Evolutionary conservation across 2,113 vertebrate species (phyloP), one percentile per base, ranked within the genome.

Genomic region (Nothobranchius furzeri): DNA sequence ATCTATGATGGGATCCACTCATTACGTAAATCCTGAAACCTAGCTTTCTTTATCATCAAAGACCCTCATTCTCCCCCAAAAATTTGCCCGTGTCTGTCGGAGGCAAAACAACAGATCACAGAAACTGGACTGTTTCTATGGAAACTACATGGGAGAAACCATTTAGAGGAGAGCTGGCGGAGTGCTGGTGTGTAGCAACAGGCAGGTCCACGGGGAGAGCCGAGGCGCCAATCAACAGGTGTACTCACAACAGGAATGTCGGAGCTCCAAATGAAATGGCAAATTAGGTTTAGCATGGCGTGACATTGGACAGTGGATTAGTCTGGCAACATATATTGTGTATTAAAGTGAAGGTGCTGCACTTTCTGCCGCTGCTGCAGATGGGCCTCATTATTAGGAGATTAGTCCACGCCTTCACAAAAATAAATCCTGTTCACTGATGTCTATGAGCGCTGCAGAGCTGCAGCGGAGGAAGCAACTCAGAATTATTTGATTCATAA

Each of bases 121-220:
- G 87, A 88, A 87, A 91, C 82, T 83, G 83, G 85, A 85, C 78
- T 74, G 89, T 92, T 92, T 86, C 90, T 85, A 92, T 90, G 90
- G 91, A 87, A 92, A 92, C 91, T 83, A 83, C 80, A 85, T 45
- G 73, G 86, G 74, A 88, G 85, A 84, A 82, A 88, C 87, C 85
- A 88, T 87, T 89, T 84, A 64, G 60, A 60, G 64, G 63, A 80
- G 81, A 71, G 62, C 37, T 13, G 75, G 75, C 52, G 4, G 64
- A 46, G 51, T 12, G 60, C 1, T 43, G 24, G 66, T 63, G 42
- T 67, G 61, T n/a, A 10, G 15, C 0, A 4, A 54, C 17, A 73
- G 63, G 53, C 49, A 46, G 58, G 61, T 76, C 60, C 25, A 25
- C 12, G 52, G 67, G 67, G 52, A 71, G 55, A 78, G 74, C 70